Evolutionary conservation across 2,888 invertebrate species (phyloP).

Genomic region (Odontothrips loti): DNA sequence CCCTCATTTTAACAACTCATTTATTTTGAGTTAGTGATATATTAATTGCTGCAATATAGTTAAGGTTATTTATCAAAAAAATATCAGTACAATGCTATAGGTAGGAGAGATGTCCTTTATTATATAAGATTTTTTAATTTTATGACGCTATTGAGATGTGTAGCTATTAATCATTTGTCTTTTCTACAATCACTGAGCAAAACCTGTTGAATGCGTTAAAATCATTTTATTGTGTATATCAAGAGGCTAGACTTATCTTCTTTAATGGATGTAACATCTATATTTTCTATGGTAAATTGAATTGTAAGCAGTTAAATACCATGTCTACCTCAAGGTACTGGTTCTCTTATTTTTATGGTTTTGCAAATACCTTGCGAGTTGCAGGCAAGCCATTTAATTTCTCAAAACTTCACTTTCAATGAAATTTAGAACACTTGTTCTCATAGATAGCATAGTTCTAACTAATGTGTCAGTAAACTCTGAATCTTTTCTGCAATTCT

Average conservation of each 20-base stretch:
- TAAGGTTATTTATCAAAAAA: constrained; percentile 23
- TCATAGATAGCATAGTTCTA: neutral
- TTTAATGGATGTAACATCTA: constrained; percentile 13
- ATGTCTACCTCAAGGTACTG: neutral
- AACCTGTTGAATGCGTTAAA: constrained; percentile 1
- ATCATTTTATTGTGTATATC: constrained; percentile 25
- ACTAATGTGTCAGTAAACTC: too few species aligned
- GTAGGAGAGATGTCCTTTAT: constrained; percentile 25
- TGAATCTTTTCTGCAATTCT: too few species aligned
- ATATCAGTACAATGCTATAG: constrained; percentile 25
- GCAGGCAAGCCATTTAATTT: neutral
- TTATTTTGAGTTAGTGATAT: constrained; percentile 29
- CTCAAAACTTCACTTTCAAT: neutral
- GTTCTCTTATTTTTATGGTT: neutral
- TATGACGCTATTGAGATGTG: constrained; percentile 24
- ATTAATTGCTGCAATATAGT: constrained; percentile 27
- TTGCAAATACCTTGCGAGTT: neutral
- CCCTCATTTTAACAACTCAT: neutral
- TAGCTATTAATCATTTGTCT: constrained; percentile 14
- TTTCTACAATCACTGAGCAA: constrained; percentile 20
- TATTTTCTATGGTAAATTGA: constrained; percentile 17
- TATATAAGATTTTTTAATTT: constrained; percentile 21
- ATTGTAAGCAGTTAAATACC: neutral
- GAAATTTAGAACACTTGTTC: neutral
- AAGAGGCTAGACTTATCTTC: constrained; percentile 1